phyloP scores from a whole-genome alignment of 1,140 invertebrate genomes.

The Heliconius nattereri region DNA sequence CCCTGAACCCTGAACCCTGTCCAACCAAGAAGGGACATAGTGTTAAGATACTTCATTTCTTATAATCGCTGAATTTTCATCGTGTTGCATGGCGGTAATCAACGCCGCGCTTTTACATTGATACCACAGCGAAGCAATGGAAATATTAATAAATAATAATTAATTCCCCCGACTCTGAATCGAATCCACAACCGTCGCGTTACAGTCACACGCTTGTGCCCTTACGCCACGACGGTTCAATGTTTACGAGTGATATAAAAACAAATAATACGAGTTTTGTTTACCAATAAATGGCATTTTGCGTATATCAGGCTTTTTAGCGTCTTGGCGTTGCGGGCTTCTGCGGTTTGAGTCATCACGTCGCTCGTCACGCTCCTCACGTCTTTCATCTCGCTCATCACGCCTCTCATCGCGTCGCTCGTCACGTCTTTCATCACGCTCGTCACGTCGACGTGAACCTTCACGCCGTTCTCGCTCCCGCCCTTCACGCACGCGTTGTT shows the following conservation, averaged over 20 bases:
- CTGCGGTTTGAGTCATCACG: conserved; percentile 41
- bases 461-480: conserved; percentile 49
- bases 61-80: no score
- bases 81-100: no score
- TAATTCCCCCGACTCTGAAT: no score
- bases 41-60: no score
- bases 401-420: conserved; percentile 47
- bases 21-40: no score
- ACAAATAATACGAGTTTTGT: neutral
- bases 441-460: conserved; percentile 45
- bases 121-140: no score
- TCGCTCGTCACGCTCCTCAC: conserved; percentile 44
- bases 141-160: neutral
- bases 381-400: conserved; percentile 45
- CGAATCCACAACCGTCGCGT: no score
- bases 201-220: no score
- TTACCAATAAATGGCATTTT: conserved; percentile 80
- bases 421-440: conserved; percentile 45
- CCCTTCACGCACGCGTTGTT: conserved; percentile 47
- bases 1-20: no score
- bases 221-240: no score
- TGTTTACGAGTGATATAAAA: no score
- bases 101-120: no score
- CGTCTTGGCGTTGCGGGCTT: conserved; percentile 35
- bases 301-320: conserved; percentile 67